A percentile compares a stretch with the other conserved stretches of the same genome.
phyloP scores from a whole-genome alignment of 1,140 invertebrate genomes.

The Hylaeus volcanicus region DNA sequence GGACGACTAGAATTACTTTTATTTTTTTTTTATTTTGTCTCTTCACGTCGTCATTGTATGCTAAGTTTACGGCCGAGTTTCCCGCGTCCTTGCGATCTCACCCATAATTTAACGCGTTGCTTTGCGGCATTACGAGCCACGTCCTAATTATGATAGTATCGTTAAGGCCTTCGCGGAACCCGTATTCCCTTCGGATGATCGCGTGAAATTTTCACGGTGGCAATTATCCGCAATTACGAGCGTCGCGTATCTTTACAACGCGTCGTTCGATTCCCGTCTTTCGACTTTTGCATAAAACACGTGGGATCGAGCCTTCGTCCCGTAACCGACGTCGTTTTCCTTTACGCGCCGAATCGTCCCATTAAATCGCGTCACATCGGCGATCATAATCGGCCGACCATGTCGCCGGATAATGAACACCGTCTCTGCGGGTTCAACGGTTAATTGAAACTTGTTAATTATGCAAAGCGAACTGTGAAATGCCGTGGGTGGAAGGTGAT shows the following conservation, averaged over 20 bases:
- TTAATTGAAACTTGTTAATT: slow-evolving; percentile 19
- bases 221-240: slow-evolving; percentile 62
- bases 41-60: slow-evolving; percentile 22
- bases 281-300: slow-evolving; percentile 4
- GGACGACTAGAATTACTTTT: neutral
- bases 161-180: neutral
- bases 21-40: neutral
- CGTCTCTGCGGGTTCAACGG: neutral
- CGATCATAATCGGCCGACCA: neutral
- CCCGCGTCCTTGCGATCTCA: slow-evolving; percentile 35
- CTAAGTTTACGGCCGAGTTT: slow-evolving; percentile 6
- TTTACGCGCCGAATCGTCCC: slow-evolving; percentile 11
- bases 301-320: slow-evolving; percentile 10
- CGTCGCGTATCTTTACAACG: slow-evolving; percentile 44
- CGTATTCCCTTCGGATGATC: slow-evolving; percentile 26
- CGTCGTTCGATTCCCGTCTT: neutral
- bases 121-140: slow-evolving; percentile 4
- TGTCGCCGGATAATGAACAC: neutral
- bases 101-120: slow-evolving; percentile 3
- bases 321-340: neutral
- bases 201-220: slow-evolving; percentile 61
- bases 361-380: neutral
- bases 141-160: slow-evolving; percentile 27
- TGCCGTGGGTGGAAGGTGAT: no score
- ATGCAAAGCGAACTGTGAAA: slow-evolving; percentile 6